Evolutionary conservation across 2,113 vertebrate genomes (phyloP), one percentile per base, ranked within the genome.

Genomic region (Geococcyx californianus): DNA sequence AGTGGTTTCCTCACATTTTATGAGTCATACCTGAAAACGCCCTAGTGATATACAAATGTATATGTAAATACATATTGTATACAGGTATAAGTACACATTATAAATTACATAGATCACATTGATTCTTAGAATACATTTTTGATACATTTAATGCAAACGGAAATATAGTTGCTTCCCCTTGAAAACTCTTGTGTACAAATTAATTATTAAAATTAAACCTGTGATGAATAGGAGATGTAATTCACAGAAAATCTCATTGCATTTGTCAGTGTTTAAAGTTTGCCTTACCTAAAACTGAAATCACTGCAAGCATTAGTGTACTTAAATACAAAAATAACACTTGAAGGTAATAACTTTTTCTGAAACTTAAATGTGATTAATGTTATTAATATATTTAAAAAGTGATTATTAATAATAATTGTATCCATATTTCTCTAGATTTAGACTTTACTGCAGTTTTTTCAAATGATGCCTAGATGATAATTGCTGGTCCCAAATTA

Each of bases 31-130:
- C 9, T 68, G 16, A 56, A 68, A 72, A 47, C 45, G 1, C 20
- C 9, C 15, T 49, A 36, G 8, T 51, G 28, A 54, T 66, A 52
- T 26, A 51, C 6, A 33, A 5, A 13, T 6, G 2, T 45, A 11
- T 72, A 47, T 51, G 7, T 33, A 1, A 15, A 23, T 17, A n/a
- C 34, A 29, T 72, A 40, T 16, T 12, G 1, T 28, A 10, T 34
- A 15, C 1, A 0, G 25, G 9, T 51, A 7, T 18, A 28, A 1
- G 0, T 28, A 52, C 4, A 21, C 9, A 3, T 24, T 56, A 33
- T 15, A 33, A 68, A 49, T 67, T 25, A 36, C 55, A 60, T 18
- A 62, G 6, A 14, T 66, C 8, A 11, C 6, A 40, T 55, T 4
- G 7, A 16, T 58, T 42, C 26, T 60, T 56, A 51, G 16, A 64